Evolutionary conservation across 2,797 vertebrate genomes (phyloP).

Genomic region (Argyrosomus regius): DNA sequence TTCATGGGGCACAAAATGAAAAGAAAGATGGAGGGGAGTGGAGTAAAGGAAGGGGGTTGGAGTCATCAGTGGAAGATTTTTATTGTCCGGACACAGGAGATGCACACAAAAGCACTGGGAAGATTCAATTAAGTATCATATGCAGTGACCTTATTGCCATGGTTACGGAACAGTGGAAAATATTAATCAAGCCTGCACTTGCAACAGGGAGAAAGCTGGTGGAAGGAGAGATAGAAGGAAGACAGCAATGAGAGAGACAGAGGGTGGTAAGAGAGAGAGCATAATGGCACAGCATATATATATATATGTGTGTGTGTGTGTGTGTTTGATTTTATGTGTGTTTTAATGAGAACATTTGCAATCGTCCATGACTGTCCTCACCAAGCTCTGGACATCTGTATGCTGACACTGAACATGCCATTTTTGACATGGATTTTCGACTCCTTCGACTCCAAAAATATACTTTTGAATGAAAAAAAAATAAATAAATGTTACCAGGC

Average conservation of each 20-base stretch:
- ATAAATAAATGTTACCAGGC: slow-evolving; percentile 27
- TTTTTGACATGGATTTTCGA: slow-evolving; percentile 58
- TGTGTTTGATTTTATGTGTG: slow-evolving; percentile 55
- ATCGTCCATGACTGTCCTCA: slow-evolving; percentile 45
- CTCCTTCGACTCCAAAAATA: slow-evolving; percentile 31
- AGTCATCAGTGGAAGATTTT: slow-evolving; percentile 91
- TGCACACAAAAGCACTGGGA: slow-evolving; percentile 96
- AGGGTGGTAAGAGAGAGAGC: slow-evolving; percentile 56
- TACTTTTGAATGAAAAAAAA: slow-evolving; percentile 22
- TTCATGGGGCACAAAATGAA: slow-evolving; percentile 86
- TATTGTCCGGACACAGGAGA: slow-evolving; percentile 95
- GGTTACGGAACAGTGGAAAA: slow-evolving; percentile 99
- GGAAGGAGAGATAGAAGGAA: slow-evolving; percentile 79
- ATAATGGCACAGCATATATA: slow-evolving; percentile 52
- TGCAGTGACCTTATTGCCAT: slow-evolving; percentile 99
- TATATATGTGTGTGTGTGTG: slow-evolving; percentile 29
- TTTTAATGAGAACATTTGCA: slow-evolving; percentile 69
- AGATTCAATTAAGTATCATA: slow-evolving; percentile 99
- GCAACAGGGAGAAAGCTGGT: slow-evolving; percentile 78
- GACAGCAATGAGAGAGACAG: slow-evolving; percentile 59
- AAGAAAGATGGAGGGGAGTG: slow-evolving; percentile 79
- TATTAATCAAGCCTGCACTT: slow-evolving; percentile 96
- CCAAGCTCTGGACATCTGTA: slow-evolving; percentile 51
- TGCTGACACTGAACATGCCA: slow-evolving; percentile 53
- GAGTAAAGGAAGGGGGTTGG: slow-evolving; percentile 70